These are phyloP conservation scores for Corythornis leucogaster DNA, from an alignment of 2,797 vertebrate genomes.

Conservation along the genomic window DNA sequence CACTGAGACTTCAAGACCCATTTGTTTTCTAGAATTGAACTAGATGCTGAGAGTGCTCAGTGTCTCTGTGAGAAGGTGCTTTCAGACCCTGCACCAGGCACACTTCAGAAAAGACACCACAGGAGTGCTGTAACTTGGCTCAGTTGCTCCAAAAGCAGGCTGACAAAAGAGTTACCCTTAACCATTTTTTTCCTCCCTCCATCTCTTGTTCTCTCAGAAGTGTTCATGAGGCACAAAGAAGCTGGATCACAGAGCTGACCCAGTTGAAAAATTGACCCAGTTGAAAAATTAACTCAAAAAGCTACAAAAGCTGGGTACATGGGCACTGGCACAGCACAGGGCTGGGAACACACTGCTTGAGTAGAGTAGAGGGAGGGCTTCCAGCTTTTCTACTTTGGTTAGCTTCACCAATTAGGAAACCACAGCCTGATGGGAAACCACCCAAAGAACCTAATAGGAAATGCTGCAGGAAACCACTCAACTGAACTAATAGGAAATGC, in stretches of 20 bases:
- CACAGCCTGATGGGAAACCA: not conserved
- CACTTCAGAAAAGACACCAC: not conserved
- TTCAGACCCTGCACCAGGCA: not conserved
- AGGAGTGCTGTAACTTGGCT: not conserved
- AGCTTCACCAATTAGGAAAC: constrained; percentile 26
- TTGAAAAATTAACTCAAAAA: not conserved
- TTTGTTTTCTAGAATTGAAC: not conserved
- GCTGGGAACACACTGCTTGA: accelerated
- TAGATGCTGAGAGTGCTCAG: not conserved
- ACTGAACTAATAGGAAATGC: not conserved
- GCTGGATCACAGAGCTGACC: not conserved
- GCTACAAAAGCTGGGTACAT: not conserved
- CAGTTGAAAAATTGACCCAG: not conserved
- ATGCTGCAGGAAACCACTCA: not conserved
- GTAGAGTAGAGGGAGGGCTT: not conserved
- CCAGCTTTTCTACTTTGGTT: not conserved
- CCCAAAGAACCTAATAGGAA: constrained; percentile 13
- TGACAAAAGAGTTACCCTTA: not conserved
- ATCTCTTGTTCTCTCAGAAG: not conserved
- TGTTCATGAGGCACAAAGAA: not conserved
- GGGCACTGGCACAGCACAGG: not conserved
- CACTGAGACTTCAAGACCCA: not conserved
- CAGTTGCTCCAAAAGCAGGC: not conserved
- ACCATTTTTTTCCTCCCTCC: not conserved
- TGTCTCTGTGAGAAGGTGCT: not conserved